These are phyloP conservation scores for Dryobates pubescens DNA, from an alignment of 2,797 vertebrate species.

Conservation along the genomic window DNA sequence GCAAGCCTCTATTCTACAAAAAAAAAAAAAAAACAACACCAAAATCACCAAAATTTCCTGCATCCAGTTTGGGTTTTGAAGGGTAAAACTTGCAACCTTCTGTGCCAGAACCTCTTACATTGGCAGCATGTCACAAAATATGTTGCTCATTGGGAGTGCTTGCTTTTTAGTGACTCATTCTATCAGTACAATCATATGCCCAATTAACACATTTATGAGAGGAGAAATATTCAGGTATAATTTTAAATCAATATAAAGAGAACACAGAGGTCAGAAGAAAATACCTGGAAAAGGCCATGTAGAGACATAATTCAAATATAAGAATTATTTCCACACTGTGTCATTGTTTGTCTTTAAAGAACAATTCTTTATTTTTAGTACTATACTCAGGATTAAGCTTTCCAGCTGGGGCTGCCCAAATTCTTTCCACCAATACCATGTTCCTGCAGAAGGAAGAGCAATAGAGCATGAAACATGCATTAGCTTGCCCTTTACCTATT, in stretches of 20 bases:
- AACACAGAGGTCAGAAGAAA: not conserved
- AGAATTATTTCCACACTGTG: not conserved
- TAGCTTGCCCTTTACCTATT: not conserved
- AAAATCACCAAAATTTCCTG: not conserved
- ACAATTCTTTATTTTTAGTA: not conserved
- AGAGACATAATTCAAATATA: not conserved
- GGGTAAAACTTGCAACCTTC: not conserved
- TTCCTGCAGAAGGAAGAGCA: not conserved
- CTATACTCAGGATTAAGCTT: conserved; percentile 10
- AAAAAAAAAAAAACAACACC: too few relatives aligned
- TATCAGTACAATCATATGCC: not conserved
- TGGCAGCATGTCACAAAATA: not conserved
- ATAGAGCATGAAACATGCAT: not conserved
- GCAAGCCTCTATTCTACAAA: not conserved
- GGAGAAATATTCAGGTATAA: not conserved
- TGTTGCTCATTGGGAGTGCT: not conserved
- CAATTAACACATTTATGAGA: not conserved
- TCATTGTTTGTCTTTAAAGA: not conserved
- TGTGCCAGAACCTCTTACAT: not conserved
- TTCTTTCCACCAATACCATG: not conserved
- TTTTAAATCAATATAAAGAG: not conserved
- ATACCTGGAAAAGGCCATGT: not conserved
- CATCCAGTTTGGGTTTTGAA: not conserved
- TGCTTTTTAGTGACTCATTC: not conserved
- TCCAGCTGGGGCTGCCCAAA: not conserved